Evolutionary conservation across 2,888 invertebrate genomes (phyloP).

Genomic region (Platycheirus albimanus): DNA sequence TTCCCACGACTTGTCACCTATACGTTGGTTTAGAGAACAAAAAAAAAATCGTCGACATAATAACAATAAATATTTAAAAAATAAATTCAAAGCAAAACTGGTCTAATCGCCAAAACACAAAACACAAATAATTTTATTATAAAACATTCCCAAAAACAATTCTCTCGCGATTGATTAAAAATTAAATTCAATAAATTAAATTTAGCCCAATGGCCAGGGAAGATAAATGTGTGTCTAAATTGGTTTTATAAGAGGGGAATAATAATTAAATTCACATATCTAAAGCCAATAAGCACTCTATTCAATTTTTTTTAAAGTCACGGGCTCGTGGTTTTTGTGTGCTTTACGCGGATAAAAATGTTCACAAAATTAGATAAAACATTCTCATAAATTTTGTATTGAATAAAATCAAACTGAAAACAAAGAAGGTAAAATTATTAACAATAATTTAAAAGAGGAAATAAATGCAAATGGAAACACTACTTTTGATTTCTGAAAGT

Average conservation of each 20-base stretch:
- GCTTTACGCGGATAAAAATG: slow-evolving; percentile 55
- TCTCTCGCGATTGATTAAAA: slow-evolving; percentile 31
- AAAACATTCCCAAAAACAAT: slow-evolving; percentile 56
- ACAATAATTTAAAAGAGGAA: slow-evolving; percentile 69
- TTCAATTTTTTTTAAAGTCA: slow-evolving; percentile 30
- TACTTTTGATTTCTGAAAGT: slow-evolving; percentile 41
- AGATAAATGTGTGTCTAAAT: slow-evolving; percentile 62
- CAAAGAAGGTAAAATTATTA: slow-evolving; percentile 55
- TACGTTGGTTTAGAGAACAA: neutral
- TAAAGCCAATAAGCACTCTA: slow-evolving; percentile 66
- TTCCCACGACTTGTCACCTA: slow-evolving; percentile 67
- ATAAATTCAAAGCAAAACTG: slow-evolving; percentile 55
- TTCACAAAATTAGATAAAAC: slow-evolving; percentile 49
- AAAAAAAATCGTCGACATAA: too few species aligned
- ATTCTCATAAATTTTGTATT: slow-evolving; percentile 55
- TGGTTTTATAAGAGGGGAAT: slow-evolving; percentile 63
- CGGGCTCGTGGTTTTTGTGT: slow-evolving; percentile 27
- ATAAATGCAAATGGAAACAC: slow-evolving; percentile 64
- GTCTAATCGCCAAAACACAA: slow-evolving; percentile 38
- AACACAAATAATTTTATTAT: slow-evolving; percentile 62
- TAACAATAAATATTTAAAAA: slow-evolving; percentile 57
- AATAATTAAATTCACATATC: slow-evolving; percentile 69
- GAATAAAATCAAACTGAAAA: slow-evolving; percentile 14
- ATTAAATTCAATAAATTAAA: slow-evolving; percentile 60
- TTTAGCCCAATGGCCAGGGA: slow-evolving; percentile 59